Base-by-base conservation (phyloP, 2,113 vertebrate species). In the Anas platyrhynchos region DNA sequence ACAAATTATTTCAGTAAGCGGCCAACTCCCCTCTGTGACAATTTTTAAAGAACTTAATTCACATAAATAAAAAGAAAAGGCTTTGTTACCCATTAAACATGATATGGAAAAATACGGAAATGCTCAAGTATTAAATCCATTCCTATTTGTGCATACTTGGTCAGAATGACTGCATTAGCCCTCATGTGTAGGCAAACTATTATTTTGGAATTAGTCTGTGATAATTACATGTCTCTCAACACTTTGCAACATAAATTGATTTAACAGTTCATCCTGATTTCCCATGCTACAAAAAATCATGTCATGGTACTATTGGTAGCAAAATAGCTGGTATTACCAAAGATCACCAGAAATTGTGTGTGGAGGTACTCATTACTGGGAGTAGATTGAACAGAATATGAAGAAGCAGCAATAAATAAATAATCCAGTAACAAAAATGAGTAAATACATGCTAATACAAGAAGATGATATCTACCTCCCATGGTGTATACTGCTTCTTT, bases 211-310 rank as follows among this genome's bases (percentile, higher is more conserved):
- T 84, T 86, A 46, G 7, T 48, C 34, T 66, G 43, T 1, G 2
- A 38, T 36, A 52, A n/a, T 59, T 50, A 84, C 18, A 26, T 2
- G 2, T 21, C 23, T 86, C n/a, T 25, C 68, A 74, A 55, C 15
- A 50, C 54, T 78, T 81, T 78, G 26, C 52, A 78, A 34, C 25
- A 55, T 50, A 62, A 83, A 77, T 10, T 21, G 41, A 74, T 91
- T 66, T n/a, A 61, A 16, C 41, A 50, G 56, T 13, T 67, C 66
- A 46, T 91, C 67, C 74, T 31, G 65, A 91, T 84, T 66, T 91
- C 43, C 44, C 0, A 0, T 9, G 21, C 44, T 71, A 67, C 26
- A 54, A 81, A 74, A 55, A 61, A 13, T 13, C 17, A 11, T 15
- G 9, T 50, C 6, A 38, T 7, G n/a, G 31, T 1, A 4, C 8